These are phyloP conservation scores for Oscheius sp. DNA, from an alignment of 1,140 invertebrate genomes.

Conservation along the genomic window DNA sequence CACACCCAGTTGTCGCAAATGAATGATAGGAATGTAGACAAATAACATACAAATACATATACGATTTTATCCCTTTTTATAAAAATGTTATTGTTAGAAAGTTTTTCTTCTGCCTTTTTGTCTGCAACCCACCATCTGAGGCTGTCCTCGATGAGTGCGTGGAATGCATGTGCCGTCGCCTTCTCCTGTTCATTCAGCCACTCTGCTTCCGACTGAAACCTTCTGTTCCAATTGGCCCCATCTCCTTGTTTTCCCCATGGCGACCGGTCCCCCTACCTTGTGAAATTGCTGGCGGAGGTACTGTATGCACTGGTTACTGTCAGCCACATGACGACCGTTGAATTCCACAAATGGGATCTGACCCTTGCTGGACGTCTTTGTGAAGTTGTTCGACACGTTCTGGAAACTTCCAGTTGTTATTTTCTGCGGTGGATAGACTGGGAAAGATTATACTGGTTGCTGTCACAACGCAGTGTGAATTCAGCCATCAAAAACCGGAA, in stretches of 20 bases:
- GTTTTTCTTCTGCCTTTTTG: no score
- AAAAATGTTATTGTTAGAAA: no score
- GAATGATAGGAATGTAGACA: no score
- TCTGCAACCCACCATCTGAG: constrained; percentile 63
- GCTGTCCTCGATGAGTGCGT: constrained; percentile 90
- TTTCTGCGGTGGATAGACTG: no score
- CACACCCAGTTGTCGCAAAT: no score
- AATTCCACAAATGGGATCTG: constrained; percentile 84
- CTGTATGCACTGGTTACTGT: constrained; percentile 82
- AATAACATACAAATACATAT: no score
- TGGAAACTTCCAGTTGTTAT: constrained; percentile 26
- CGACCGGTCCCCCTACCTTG: constrained; percentile 68
- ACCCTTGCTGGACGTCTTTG: constrained; percentile 67
- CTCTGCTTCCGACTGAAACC: constrained; percentile 33
- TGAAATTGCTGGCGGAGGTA: constrained; percentile 78
- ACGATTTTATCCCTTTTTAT: no score
- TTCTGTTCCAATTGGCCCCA: background rate
- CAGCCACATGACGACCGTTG: constrained; percentile 86
- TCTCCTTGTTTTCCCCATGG: background rate
- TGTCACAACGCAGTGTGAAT: no score
- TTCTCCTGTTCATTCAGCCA: constrained; percentile 76
- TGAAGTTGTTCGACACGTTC: constrained; percentile 53
- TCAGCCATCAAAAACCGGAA: no score
- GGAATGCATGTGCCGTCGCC: constrained; percentile 82
- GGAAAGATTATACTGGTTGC: no score